These are phyloP conservation scores for Nomada hirtipes DNA, from an alignment of 2,888 invertebrate genomes.

Conservation along the genomic window DNA sequence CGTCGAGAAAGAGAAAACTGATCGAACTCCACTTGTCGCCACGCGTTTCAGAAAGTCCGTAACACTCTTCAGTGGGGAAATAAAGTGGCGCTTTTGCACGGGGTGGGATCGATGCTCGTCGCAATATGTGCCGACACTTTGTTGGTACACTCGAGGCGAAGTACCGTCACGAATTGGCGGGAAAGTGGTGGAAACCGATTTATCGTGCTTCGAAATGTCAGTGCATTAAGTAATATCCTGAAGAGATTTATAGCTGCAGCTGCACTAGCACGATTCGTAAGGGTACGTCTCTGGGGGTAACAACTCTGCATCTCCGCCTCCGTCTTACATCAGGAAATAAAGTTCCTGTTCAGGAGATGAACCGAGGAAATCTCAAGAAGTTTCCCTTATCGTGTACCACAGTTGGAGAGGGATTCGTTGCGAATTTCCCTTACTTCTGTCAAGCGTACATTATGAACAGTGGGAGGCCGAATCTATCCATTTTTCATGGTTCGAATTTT, in stretches of 20 bases:
- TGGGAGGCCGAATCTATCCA: neutral
- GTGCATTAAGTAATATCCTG: constrained; percentile 67
- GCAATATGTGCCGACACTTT: constrained; percentile 41
- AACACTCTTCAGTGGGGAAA: constrained; percentile 28
- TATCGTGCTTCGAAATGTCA: constrained; percentile 62
- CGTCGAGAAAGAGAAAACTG: neutral
- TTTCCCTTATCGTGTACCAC: constrained; percentile 51
- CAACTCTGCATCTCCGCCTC: constrained; percentile 43
- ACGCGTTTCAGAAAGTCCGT: constrained; percentile 14
- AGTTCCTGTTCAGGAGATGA: constrained; percentile 61
- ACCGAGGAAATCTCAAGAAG: constrained; percentile 61
- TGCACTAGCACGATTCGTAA: constrained; percentile 40
- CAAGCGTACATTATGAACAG: constrained; percentile 22
- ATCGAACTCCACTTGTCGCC: neutral
- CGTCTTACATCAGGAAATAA: constrained; percentile 61
- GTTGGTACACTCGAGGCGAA: constrained; percentile 25
- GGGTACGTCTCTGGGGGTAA: constrained; percentile 37
- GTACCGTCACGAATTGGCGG: constrained; percentile 48
- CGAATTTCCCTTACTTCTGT: constrained; percentile 16
- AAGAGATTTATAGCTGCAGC: constrained; percentile 60
- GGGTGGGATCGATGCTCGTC: constrained; percentile 42
- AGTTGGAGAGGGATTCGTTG: constrained; percentile 27
- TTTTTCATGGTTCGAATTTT: neutral
- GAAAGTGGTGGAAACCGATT: constrained; percentile 53
- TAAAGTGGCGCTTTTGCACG: constrained; percentile 34